Conservation (phyloP, 2,797 vertebrate genomes). For the Dermochelys coriacea region DNA sequence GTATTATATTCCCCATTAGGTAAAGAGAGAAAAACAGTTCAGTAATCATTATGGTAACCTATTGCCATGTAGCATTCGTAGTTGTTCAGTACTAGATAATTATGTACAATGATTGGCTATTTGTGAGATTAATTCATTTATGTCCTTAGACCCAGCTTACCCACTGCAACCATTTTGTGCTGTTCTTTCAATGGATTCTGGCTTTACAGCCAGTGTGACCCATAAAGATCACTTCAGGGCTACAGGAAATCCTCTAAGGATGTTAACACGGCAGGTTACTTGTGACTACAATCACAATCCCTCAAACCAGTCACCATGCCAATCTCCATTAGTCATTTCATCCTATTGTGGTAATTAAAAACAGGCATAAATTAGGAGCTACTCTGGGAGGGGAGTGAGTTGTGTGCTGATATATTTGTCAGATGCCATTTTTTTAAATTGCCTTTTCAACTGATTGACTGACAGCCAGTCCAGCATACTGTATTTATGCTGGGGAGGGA, state of each 20-base stretch:
- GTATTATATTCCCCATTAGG: background rate
- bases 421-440: background rate
- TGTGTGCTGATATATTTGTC: background rate
- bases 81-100: background rate
- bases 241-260: background rate
- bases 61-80: rapidly evolving
- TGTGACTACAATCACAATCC: background rate
- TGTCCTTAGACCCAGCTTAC: background rate
- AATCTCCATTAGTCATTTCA: background rate
- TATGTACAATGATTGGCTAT: rapidly evolving
- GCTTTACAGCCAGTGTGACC: background rate
- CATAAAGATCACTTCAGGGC: background rate
- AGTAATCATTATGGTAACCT: background rate
- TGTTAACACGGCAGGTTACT: background rate
- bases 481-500: background rate
- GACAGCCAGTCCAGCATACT: rapidly evolving
- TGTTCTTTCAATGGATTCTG: background rate
- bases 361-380: background rate
- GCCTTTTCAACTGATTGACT: background rate
- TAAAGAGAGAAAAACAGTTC: rapidly evolving
- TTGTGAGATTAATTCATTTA: background rate
- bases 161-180: background rate
- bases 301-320: background rate
- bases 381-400: rapidly evolving
- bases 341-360: background rate